Evolutionary conservation across 2,888 invertebrate species (phyloP).

Genomic region (Tachystola acroxantha): DNA sequence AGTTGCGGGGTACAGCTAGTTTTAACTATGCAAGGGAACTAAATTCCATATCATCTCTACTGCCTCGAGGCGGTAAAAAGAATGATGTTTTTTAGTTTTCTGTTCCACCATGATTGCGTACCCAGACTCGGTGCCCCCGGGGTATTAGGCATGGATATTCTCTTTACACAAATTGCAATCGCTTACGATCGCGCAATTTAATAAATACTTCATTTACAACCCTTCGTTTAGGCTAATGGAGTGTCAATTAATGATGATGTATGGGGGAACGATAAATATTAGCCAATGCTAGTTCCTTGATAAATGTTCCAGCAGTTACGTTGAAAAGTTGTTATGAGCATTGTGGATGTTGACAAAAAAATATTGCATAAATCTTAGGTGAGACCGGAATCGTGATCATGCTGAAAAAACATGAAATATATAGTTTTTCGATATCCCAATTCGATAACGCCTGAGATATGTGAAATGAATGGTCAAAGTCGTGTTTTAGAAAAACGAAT

Average conservation of each 20-base stretch:
- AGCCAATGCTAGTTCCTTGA: neutral
- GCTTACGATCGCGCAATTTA: conserved; percentile 26
- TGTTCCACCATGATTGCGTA: conserved; percentile 17
- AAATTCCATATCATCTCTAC: conserved; percentile 14
- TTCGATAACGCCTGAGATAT: too few species aligned
- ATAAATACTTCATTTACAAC: conserved; percentile 32
- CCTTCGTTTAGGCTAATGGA: conserved; percentile 22
- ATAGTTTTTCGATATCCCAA: too few species aligned
- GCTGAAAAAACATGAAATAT: too few species aligned
- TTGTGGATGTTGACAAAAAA: too few species aligned
- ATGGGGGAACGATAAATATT: neutral
- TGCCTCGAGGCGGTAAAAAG: conserved; percentile 13
- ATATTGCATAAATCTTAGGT: too few species aligned
- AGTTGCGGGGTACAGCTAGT: too few species aligned
- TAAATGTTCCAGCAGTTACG: neutral
- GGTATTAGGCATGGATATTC: conserved; percentile 14
- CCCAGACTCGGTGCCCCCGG: conserved; percentile 14
- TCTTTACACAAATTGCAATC: conserved; percentile 17
- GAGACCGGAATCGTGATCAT: too few species aligned
- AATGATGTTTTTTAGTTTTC: conserved; percentile 21
- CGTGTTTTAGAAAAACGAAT: too few species aligned
- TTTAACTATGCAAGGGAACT: neutral
- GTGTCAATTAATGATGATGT: conserved; percentile 15
- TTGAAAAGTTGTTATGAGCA: neutral
- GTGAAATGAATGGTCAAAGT: too few species aligned